These are phyloP conservation scores for Camponotus pennsylvanicus DNA, from an alignment of 1,140 invertebrate species.

Conservation along the genomic window DNA sequence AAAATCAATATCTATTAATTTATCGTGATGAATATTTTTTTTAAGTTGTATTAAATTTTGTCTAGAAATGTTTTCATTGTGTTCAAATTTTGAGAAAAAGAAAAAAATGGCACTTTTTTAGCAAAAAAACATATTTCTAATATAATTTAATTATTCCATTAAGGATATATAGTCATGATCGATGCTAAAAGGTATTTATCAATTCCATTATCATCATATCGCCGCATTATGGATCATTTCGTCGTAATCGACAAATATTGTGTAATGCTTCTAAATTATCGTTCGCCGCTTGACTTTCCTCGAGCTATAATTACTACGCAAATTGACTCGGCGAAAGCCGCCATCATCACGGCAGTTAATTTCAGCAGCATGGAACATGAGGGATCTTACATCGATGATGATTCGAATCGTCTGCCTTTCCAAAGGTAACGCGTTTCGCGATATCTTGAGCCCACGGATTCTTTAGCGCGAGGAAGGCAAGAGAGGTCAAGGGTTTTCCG, in stretches of 20 bases:
- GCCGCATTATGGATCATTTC: slow-evolving; percentile 12
- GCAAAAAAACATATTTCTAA: not conserved
- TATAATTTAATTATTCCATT: not conserved
- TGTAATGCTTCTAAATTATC: slow-evolving; percentile 38
- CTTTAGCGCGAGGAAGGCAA: not conserved
- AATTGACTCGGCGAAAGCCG: slow-evolving; percentile 41
- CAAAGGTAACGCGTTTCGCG: not conserved
- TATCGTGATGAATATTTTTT: not conserved
- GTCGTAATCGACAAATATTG: slow-evolving; percentile 51
- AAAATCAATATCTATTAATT: slow-evolving; percentile 26
- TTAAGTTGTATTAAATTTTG: not conserved
- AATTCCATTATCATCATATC: slow-evolving; percentile 28
- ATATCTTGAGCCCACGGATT: slow-evolving; percentile 13
- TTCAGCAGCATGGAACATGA: slow-evolving; percentile 28
- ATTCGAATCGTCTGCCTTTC: not conserved
- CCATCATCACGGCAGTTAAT: slow-evolving; percentile 32
- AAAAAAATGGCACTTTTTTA: not conserved
- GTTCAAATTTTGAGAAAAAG: not conserved
- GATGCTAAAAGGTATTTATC: slow-evolving; percentile 8
- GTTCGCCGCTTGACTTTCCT: slow-evolving; percentile 23
- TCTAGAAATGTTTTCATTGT: not conserved
- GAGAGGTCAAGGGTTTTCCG: slow-evolving; percentile 69
- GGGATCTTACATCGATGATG: slow-evolving; percentile 36
- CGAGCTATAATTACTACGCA: slow-evolving; percentile 57
- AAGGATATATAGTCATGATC: not conserved